Evolutionary conservation across 2,888 invertebrate species (phyloP), one percentile per base, ranked within the genome.

Genomic region (Emmelina monodactyla): DNA sequence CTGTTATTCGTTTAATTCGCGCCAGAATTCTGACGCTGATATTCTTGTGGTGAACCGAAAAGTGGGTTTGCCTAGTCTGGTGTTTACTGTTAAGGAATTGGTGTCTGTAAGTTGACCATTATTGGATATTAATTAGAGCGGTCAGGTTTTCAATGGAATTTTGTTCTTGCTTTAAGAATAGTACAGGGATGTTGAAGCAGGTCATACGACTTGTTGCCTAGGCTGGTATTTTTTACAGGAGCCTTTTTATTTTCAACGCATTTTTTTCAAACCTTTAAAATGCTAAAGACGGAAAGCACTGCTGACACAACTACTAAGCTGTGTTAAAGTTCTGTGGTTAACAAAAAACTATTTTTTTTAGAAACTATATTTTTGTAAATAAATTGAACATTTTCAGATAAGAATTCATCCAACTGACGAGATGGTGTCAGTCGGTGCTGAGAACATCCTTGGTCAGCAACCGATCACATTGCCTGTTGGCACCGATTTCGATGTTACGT

Each of bases 331-430:
- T n/a, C n/a, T n/a, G n/a, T n/a, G n/a, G n/a, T n/a, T n/a, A n/a
- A n/a, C n/a, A n/a, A n/a, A n/a, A n/a, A n/a, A n/a, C n/a, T n/a
- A n/a, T n/a, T n/a, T n/a, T n/a, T n/a, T 19, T 19, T 19, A 9
- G 19, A 19, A 14, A 12, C 35, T n/a, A 14, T 31, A 16, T 28
- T 25, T 14, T 28, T 16, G n/a, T 35, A 13, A 31, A 32, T 19
- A n/a, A n/a, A n/a, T n/a, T n/a, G n/a, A n/a, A n/a, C n/a, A n/a
- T 6, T 6, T 75, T 34, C 50, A 86, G 86, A 53, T 86, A 31
- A 79, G 79, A 47, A 65, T 85, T 29, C 86, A 86, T 50, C 78
- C 84, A 0, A 71, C 82, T 1, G 83, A 84, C 49, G 86, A 86
- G 45, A 73, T 83, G 34, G 79, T 84, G 0, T 83, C 82, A 15